A percentile compares a stretch with the other conserved stretches of the same genome.
Evolutionary conservation across 2,888 invertebrate species (phyloP).

Genomic region (Ptychoptera contaminata): DNA sequence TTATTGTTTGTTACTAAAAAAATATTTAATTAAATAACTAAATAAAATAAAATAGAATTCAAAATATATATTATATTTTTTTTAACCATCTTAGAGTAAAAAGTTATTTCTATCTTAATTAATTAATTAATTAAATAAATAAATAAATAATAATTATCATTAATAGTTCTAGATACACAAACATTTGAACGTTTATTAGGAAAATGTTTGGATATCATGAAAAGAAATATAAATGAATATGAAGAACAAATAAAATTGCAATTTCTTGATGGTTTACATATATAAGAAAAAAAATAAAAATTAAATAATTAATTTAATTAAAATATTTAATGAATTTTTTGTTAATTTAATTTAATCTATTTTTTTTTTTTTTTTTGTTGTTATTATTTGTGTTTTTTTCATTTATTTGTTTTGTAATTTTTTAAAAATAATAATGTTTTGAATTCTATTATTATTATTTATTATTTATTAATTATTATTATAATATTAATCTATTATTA

Average conservation of each 20-base stretch:
- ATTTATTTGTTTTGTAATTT: background rate
- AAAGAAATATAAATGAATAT: constrained; percentile 89
- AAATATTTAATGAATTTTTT: too few species aligned
- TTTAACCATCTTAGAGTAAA: too few species aligned
- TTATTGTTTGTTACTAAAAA: too few species aligned
- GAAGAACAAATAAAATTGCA: constrained; percentile 33
- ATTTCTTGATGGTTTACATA: constrained; percentile 2
- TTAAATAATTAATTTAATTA: background rate
- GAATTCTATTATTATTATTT: background rate
- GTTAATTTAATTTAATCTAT: too few species aligned
- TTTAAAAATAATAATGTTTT: background rate
- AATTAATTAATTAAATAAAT: too few species aligned
- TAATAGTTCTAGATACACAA: constrained; percentile 84
- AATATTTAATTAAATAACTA: too few species aligned
- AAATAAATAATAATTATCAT: background rate
- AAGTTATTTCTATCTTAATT: too few species aligned
- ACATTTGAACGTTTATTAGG: constrained; percentile 94
- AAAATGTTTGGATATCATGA: constrained; percentile 95
- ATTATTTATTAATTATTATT: too few species aligned
- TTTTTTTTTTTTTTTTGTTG: background rate
- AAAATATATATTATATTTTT: too few species aligned
- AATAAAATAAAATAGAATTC: too few species aligned
- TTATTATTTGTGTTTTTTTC: background rate
- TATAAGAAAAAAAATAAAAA: constrained; percentile 1
- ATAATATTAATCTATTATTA: too few species aligned